A percentile compares a stretch with the other conserved stretches of the same genome.
These are phyloP conservation scores for Onychorhynchus coronatus DNA, from an alignment of 2,113 vertebrate genomes.

Conservation along the genomic window DNA sequence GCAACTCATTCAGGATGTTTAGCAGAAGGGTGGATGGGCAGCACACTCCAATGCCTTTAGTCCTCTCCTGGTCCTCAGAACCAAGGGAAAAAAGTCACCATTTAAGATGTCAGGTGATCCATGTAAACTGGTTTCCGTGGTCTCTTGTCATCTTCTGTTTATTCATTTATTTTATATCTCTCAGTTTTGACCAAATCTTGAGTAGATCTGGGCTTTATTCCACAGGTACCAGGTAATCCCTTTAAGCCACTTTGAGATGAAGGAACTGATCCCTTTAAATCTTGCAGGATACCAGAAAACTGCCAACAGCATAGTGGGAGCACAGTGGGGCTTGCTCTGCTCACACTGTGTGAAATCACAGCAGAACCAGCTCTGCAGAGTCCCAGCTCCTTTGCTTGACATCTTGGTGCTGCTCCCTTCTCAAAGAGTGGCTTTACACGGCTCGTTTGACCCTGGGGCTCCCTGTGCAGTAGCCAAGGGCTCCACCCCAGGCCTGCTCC, in stretches of 20 bases:
- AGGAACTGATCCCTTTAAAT: not conserved
- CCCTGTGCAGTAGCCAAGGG: not conserved
- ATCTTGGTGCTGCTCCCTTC: not conserved
- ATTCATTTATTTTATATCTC: not conserved
- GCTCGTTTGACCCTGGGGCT: not conserved
- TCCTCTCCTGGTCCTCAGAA: not conserved
- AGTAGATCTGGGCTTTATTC: not conserved
- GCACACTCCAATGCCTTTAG: not conserved
- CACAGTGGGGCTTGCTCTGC: not conserved
- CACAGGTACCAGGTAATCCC: no score
- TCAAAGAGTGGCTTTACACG: not conserved
- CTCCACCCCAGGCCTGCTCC: not conserved
- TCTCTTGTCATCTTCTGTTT: not conserved
- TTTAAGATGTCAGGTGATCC: not conserved
- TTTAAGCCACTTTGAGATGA: not conserved
- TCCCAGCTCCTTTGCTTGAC: no score
- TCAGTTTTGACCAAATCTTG: not conserved
- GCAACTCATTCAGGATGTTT: not conserved
- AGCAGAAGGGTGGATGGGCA: not conserved
- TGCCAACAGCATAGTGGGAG: fast-evolving
- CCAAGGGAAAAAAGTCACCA: not conserved
- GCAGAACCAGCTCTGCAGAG: not conserved
- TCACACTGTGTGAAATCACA: fast-evolving
- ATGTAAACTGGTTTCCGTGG: not conserved
- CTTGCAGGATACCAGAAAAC: not conserved